These are phyloP conservation scores for Pholis gunnellus DNA, from an alignment of 2,113 vertebrate genomes.

Conservation along the genomic window DNA sequence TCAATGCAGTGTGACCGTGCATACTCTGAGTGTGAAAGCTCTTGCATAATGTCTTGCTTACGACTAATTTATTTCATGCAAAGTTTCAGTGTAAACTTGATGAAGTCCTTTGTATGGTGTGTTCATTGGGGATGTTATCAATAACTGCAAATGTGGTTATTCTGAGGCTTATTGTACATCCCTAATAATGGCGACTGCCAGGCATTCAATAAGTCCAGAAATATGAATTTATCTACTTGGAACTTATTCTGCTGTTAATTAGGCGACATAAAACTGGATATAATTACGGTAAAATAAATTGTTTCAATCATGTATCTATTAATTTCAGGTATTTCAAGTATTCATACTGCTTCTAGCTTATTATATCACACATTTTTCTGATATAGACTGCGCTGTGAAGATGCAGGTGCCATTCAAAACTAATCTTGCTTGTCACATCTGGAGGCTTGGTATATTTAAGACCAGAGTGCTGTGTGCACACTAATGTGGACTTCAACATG, in stretches of 20 bases:
- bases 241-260: background rate
- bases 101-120: too few species aligned
- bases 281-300: background rate
- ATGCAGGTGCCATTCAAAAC: constrained; percentile 57
- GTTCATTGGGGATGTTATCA: background rate
- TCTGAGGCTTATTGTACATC: background rate
- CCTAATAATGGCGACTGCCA: background rate
- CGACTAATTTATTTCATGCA: background rate
- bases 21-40: background rate
- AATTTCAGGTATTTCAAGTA: background rate
- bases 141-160: background rate
- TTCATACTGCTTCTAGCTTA: background rate
- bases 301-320: background rate
- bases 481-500: constrained; percentile 63
- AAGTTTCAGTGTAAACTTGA: background rate
- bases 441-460: constrained; percentile 53
- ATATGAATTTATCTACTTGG: background rate
- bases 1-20: too few species aligned
- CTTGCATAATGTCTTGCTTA: background rate
- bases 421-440: constrained; percentile 65
- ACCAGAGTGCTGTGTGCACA: constrained; percentile 53
- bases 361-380: background rate
- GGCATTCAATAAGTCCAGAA: background rate
- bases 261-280: background rate
- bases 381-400: constrained; percentile 23